Evolutionary conservation across 2,113 vertebrate species (phyloP).

Genomic region (Nymphicus hollandicus): DNA sequence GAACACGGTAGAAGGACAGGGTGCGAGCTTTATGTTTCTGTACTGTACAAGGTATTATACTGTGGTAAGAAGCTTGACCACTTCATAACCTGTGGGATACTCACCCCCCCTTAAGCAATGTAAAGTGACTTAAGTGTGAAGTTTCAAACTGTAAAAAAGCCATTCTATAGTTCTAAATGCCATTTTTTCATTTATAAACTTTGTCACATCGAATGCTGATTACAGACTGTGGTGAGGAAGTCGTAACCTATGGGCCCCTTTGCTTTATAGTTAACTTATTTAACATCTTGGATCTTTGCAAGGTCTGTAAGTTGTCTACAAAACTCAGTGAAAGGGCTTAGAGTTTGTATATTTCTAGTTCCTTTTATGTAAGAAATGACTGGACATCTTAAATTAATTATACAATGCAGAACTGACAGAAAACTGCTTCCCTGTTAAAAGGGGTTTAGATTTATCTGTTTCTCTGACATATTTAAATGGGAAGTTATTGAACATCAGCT

Average conservation of each 20-base stretch:
- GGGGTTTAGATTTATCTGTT: background rate
- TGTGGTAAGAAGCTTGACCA: background rate
- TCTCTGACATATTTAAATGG: background rate
- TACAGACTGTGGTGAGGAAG: background rate
- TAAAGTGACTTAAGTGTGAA: background rate
- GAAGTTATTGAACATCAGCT: background rate
- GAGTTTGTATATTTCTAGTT: background rate
- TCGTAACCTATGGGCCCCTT: background rate
- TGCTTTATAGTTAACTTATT: background rate
- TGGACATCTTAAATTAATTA: too few species aligned
- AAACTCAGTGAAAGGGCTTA: accelerated
- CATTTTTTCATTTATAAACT: background rate
- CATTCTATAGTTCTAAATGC: background rate
- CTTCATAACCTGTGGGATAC: background rate
- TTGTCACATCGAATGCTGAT: background rate
- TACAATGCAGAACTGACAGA: background rate
- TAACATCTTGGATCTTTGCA: background rate
- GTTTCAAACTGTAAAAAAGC: background rate
- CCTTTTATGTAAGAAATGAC: background rate
- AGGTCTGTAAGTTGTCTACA: background rate
- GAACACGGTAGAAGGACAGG: accelerated
- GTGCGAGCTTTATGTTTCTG: background rate
- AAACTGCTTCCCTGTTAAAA: background rate
- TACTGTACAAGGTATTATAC: accelerated
- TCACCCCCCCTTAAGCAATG: background rate